Evolutionary conservation across 2,797 vertebrate species (phyloP), one percentile per base, ranked within the genome.

Genomic region (Podargus strigoides): DNA sequence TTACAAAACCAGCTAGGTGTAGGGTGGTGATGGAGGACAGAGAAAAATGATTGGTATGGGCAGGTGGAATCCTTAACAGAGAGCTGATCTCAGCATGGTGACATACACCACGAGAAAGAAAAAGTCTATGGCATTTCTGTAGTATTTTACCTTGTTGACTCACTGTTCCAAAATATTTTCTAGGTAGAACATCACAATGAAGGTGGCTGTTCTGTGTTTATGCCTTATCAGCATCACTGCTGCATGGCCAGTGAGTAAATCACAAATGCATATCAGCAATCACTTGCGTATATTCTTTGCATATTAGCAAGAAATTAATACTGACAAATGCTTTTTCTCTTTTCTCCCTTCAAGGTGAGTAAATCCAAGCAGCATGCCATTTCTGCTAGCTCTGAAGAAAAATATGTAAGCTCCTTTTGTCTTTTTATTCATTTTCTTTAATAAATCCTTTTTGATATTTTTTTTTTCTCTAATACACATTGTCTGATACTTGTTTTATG

Each of bases 171-270:
- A 95, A 91, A 59, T 96, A 49, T 95, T 88, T 98, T 95, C 46
- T 80, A 98, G 98, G 93, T 91, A 93, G 81, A 91, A 39, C 28
- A 28, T 66, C 60, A 91, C 84, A 73, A 98, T 98, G 98, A 98
- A 95, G 94, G 78, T 67, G 68, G 91, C 94, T 27, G 75, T 97
- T 79, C 87, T 98, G 64, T 97, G 91, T 80, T 90, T 98, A 58
- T 98, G 97, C 87, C 95, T 98, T 36, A 37, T 98, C 39, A 96
- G 97, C 90, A 36, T 98, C 3, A 44, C 96, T 5, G 75, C 81
- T 32, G 91, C 97, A 53, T 77, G 96, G 59, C 98, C 98, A 32
- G 98, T 98, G 76, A 98, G 98, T 98, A 97, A 32, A 85, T 32
- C 30, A 63, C 53, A 64, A 59, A 50, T 36, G 32, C 34, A 2